phyloP scores from a whole-genome alignment of 2,888 invertebrate genomes.

The Perizoma affinitatum region DNA sequence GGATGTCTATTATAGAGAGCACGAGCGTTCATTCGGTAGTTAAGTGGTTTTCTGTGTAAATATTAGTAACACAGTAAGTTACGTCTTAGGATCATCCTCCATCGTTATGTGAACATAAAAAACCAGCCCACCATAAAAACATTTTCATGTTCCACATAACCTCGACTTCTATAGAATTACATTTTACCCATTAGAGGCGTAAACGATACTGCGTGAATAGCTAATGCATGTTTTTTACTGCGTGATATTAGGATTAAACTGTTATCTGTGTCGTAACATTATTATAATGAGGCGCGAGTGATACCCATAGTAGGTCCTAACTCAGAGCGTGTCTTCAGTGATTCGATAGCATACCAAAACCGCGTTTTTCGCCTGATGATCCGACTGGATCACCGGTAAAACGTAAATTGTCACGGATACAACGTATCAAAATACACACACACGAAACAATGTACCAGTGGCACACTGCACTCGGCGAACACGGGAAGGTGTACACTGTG shows the following conservation, averaged over 20 bases:
- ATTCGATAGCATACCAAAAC: constrained; percentile 66
- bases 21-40: constrained; percentile 1
- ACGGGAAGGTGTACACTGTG: constrained; percentile 34
- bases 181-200: constrained; percentile 54
- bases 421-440: constrained; percentile 51
- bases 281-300: constrained; percentile 61
- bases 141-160: constrained; percentile 52
- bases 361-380: constrained; percentile 40
- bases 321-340: constrained; percentile 52
- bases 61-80: constrained; percentile 6
- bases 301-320: constrained; percentile 47
- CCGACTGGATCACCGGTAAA: constrained; percentile 42
- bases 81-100: constrained; percentile 5
- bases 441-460: constrained; percentile 67
- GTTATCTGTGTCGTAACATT: constrained; percentile 74
- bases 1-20: constrained; percentile 5
- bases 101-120: constrained; percentile 29
- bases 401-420: constrained; percentile 48
- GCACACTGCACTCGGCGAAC: constrained; percentile 62
- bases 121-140: constrained; percentile 40
- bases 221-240: constrained; percentile 76
- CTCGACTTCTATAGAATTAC: constrained; percentile 58
- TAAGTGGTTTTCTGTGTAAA: constrained; percentile 11
- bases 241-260: constrained; percentile 76
- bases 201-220: constrained; percentile 56